phyloP scores from a whole-genome alignment of 2,888 invertebrate genomes.

The Hirtodrosophila confusa region DNA sequence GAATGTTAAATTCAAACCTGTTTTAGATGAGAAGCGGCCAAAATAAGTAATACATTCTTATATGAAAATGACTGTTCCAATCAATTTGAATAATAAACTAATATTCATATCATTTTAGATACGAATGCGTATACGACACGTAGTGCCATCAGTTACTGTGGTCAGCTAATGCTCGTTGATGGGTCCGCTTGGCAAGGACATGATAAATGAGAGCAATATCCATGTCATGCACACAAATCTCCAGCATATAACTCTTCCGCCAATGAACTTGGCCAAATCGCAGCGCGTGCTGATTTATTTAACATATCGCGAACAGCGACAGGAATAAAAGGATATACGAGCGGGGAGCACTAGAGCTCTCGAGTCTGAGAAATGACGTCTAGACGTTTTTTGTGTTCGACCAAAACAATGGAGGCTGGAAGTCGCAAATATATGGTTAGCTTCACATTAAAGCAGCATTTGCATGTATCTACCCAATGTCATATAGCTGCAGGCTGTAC shows the following conservation, averaged over 20 bases:
- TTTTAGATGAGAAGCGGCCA: too few species aligned
- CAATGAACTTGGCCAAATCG: conserved; percentile 47
- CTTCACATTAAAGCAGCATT: conserved; percentile 28
- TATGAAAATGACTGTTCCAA: too few species aligned
- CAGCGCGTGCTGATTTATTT: conserved; percentile 63
- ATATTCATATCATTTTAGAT: too few species aligned
- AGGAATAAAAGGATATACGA: conserved; percentile 26
- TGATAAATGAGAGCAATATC: conserved; percentile 49
- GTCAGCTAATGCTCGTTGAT: not conserved
- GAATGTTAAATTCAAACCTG: too few species aligned
- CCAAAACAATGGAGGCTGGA: conserved; percentile 34
- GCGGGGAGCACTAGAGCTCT: conserved; percentile 2
- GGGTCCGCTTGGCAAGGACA: not conserved
- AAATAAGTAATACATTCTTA: too few species aligned
- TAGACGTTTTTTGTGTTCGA: conserved; percentile 64
- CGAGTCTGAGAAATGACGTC: conserved; percentile 67
- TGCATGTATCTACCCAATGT: conserved; percentile 5
- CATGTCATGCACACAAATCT: conserved; percentile 29
- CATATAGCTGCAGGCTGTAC: conserved; percentile 2
- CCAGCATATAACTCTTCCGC: conserved; percentile 8
- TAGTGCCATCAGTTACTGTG: not conserved
- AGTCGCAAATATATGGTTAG: conserved; percentile 14
- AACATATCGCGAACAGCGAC: conserved; percentile 37
- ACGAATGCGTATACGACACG: not conserved
- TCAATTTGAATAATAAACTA: too few species aligned